These are phyloP conservation scores for Acutogordius australiensis DNA, from an alignment of 2,888 invertebrate species.

Conservation along the genomic window DNA sequence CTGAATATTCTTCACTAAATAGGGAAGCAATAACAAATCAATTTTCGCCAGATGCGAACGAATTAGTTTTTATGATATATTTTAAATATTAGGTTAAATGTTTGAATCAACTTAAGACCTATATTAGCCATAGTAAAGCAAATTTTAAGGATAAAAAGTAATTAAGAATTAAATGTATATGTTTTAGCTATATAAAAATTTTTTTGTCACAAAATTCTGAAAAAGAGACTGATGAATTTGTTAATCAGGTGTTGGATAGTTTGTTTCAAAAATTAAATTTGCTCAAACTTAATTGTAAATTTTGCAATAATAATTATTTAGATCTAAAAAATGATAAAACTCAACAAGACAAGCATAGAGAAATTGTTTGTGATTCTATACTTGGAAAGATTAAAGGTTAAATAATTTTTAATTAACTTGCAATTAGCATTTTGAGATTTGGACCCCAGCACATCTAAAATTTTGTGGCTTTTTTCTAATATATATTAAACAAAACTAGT, in stretches of 20 bases:
- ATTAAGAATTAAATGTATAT: too few species aligned
- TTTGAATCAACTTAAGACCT: background rate
- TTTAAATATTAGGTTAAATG: background rate
- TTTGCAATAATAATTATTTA: background rate
- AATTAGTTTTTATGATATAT: too few species aligned
- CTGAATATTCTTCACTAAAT: too few species aligned
- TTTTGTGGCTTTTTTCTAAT: too few species aligned
- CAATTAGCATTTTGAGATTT: too few species aligned
- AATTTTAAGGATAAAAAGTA: background rate
- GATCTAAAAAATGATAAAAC: background rate
- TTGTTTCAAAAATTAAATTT: background rate
- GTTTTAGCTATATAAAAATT: background rate
- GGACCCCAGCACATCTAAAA: too few species aligned
- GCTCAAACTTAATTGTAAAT: background rate
- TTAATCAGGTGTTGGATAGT: background rate
- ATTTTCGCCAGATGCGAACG: too few species aligned
- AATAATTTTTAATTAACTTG: background rate
- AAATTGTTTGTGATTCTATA: constrained; percentile 9
- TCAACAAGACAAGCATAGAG: background rate
- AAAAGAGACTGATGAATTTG: background rate
- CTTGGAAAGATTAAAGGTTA: background rate
- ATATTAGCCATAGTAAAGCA: background rate
- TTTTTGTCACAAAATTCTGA: background rate
- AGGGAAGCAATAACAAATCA: too few species aligned
- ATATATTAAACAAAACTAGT: too few species aligned